These are phyloP conservation scores for Prionailurus bengalensis DNA, from an alignment of 2,113 vertebrate genomes.

Conservation along the genomic window DNA sequence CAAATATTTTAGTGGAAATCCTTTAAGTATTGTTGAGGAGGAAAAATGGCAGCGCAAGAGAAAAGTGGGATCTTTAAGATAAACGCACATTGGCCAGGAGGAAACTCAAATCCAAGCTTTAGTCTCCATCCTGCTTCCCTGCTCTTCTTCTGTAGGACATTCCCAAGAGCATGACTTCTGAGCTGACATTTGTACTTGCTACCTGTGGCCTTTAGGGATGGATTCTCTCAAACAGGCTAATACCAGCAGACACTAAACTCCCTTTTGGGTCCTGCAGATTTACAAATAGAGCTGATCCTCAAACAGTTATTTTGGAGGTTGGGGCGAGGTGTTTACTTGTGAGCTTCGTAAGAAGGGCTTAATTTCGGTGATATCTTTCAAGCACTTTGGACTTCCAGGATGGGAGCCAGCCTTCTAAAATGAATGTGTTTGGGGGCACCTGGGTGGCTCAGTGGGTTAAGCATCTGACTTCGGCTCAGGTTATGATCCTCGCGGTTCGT, in stretches of 20 bases:
- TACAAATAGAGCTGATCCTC: background rate
- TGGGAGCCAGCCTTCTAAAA: background rate
- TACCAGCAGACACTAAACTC: background rate
- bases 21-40: background rate
- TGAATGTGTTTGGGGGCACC: background rate
- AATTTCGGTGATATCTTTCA: background rate
- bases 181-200: background rate
- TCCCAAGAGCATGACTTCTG: background rate
- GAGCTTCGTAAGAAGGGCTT: background rate
- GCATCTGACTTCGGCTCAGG: too few relatives aligned
- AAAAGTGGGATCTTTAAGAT: background rate
- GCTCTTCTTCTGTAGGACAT: background rate
- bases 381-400: background rate
- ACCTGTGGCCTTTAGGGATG: background rate
- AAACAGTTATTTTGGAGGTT: background rate
- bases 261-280: background rate
- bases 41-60: background rate
- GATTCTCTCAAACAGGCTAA: background rate
- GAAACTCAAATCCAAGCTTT: background rate
- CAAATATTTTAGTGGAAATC: background rate
- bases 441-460: too few relatives aligned
- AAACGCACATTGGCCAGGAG: background rate
- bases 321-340: background rate
- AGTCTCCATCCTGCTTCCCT: background rate
- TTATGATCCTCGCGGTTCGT: too few relatives aligned